Percentiles rank a stretch among this genome's conserved stretches.
Evolutionary conservation across 2,113 vertebrate species (phyloP).

Genomic region (Myrmecobius fasciatus): DNA sequence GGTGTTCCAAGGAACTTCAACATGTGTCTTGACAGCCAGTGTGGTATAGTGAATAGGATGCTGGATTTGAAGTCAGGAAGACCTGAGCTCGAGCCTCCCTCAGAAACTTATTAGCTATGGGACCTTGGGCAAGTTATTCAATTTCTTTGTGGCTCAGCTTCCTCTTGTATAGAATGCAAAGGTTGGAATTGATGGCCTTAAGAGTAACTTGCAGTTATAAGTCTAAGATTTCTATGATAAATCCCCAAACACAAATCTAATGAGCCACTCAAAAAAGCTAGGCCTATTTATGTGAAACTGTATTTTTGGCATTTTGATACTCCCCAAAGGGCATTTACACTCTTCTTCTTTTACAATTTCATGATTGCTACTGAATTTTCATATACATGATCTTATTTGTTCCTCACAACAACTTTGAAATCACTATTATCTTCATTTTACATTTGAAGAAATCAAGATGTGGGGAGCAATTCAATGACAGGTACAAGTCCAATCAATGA

Average conservation of each 20-base stretch:
- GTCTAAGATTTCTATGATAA: background rate
- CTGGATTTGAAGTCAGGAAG: background rate
- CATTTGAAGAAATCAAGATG: background rate
- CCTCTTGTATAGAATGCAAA: background rate
- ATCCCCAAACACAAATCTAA: background rate
- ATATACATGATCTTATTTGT: background rate
- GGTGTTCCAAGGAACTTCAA: background rate
- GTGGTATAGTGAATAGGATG: background rate
- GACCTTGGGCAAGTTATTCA: slow-evolving; percentile 3
- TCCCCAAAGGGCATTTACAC: background rate
- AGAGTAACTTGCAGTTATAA: background rate
- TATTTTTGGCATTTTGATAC: background rate
- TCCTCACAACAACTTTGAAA: background rate
- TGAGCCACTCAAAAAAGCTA: background rate
- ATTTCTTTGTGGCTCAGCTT: background rate
- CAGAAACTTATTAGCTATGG: background rate
- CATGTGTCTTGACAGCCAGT: background rate
- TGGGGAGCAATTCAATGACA: background rate
- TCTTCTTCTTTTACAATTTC: background rate
- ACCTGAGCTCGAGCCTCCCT: background rate
- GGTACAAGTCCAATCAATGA: background rate
- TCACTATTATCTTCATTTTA: background rate
- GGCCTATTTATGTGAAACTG: background rate
- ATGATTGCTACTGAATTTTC: background rate
- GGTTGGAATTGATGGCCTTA: background rate